phyloP scores from a whole-genome alignment of 2,797 vertebrate species.

The Sebastes hubbsi region DNA sequence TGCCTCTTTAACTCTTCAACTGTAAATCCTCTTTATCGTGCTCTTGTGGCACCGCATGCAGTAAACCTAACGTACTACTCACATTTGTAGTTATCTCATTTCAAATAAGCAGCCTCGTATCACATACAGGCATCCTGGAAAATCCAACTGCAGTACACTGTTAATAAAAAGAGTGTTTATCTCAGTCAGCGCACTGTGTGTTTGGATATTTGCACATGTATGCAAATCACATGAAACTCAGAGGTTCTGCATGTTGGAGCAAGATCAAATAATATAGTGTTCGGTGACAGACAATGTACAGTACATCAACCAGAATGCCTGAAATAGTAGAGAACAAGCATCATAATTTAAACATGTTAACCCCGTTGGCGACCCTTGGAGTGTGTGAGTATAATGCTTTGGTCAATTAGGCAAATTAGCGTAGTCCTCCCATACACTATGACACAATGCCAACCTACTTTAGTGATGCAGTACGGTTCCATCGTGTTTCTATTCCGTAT shows the following conservation, averaged over 20 bases:
- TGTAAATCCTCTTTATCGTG: background rate
- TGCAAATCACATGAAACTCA: background rate
- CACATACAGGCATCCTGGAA: background rate
- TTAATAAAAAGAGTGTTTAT: conserved; percentile 6
- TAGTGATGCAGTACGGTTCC: background rate
- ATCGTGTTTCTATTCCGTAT: background rate
- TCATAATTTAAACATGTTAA: background rate
- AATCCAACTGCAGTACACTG: background rate
- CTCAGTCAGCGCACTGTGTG: background rate
- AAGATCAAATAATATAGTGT: background rate
- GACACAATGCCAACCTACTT: background rate
- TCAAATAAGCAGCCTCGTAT: background rate
- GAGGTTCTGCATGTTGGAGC: background rate
- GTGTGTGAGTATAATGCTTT: background rate
- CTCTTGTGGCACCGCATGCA: background rate
- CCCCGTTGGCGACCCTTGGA: background rate
- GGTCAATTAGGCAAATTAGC: conserved; percentile 17
- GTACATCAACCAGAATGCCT: background rate
- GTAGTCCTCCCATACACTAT: background rate
- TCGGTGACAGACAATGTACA: background rate
- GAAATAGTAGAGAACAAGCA: background rate
- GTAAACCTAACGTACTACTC: background rate
- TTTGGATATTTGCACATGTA: background rate
- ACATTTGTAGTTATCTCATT: background rate
- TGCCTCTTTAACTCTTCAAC: background rate